phyloP scores from a whole-genome alignment of 2,797 vertebrate genomes.

The Sandelia bainsii region DNA sequence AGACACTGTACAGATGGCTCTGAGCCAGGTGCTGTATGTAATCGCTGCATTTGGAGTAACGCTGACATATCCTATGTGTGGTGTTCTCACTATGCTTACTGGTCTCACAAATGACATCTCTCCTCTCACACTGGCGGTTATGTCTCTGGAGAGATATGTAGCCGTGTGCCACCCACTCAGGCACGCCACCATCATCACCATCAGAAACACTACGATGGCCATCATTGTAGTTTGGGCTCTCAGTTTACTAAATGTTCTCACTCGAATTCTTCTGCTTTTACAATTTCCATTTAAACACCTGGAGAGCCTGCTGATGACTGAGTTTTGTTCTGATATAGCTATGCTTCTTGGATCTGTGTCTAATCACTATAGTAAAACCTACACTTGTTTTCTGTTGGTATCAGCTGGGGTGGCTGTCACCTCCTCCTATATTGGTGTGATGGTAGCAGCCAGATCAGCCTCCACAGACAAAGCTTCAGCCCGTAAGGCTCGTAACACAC shows the following conservation, averaged over 20 bases:
- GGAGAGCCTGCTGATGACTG: constrained; percentile 23
- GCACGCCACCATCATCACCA: constrained; percentile 65
- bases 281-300: constrained; percentile 21
- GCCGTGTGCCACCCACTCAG: constrained; percentile 77
- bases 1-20: constrained; percentile 62
- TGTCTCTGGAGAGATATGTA: constrained; percentile 79
- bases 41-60: neutral
- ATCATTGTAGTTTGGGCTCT: constrained; percentile 62
- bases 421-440: constrained; percentile 55
- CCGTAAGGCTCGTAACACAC: constrained; percentile 48
- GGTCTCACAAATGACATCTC: constrained; percentile 38
- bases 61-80: constrained; percentile 52
- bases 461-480: constrained; percentile 48
- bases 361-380: constrained; percentile 5
- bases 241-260: constrained; percentile 36
- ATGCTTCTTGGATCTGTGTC: constrained; percentile 3
- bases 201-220: constrained; percentile 52
- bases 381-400: constrained; percentile 41
- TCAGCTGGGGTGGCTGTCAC: constrained; percentile 7
- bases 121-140: constrained; percentile 77
- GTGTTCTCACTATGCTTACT: constrained; percentile 18
- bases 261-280: constrained; percentile 27
- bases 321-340: constrained; percentile 17
- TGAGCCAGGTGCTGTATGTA: constrained; percentile 41
- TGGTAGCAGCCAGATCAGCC: constrained; percentile 56